Percentiles rank a stretch among this genome's conserved stretches.
phyloP scores from a whole-genome alignment of 2,888 invertebrate species.

The Ophion slaviceki region DNA sequence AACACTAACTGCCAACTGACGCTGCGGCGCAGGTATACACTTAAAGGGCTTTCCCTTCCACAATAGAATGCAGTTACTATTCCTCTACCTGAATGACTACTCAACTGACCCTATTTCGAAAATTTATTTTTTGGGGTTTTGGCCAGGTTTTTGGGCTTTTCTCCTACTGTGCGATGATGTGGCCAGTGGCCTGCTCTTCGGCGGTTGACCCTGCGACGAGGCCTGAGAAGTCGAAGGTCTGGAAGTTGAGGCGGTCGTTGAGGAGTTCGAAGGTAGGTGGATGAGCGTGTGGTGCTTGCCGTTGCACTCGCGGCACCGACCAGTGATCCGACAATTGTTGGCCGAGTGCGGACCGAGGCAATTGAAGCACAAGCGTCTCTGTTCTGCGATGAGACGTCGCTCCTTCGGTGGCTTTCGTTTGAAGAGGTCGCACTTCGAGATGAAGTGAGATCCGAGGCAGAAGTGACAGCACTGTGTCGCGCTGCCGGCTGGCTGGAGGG shows the following conservation, averaged over 20 bases:
- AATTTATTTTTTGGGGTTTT: no score
- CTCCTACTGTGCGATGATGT: no score
- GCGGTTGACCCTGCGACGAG: background rate
- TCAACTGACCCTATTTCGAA: no score
- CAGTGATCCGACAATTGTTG: slow-evolving; percentile 4
- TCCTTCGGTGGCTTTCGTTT: background rate
- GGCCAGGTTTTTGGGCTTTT: no score
- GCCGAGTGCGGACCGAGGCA: slow-evolving; percentile 23
- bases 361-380: slow-evolving; percentile 12
- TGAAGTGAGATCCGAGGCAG: slow-evolving; percentile 2
- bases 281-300: slow-evolving; percentile 14
- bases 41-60: no score
- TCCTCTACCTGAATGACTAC: no score
- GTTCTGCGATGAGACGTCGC: background rate
- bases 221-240: background rate
- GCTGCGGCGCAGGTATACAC: no score
- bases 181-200: background rate
- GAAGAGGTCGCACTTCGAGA: background rate
- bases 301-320: slow-evolving; percentile 13
- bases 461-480: slow-evolving; percentile 2
- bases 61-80: no score
- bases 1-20: no score
- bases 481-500: background rate
- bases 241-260: background rate
- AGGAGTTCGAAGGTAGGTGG: background rate